Evolutionary conservation across 2,113 vertebrate species (phyloP), one percentile per base, ranked within the genome.

Genomic region (Hydropotes inermis): DNA sequence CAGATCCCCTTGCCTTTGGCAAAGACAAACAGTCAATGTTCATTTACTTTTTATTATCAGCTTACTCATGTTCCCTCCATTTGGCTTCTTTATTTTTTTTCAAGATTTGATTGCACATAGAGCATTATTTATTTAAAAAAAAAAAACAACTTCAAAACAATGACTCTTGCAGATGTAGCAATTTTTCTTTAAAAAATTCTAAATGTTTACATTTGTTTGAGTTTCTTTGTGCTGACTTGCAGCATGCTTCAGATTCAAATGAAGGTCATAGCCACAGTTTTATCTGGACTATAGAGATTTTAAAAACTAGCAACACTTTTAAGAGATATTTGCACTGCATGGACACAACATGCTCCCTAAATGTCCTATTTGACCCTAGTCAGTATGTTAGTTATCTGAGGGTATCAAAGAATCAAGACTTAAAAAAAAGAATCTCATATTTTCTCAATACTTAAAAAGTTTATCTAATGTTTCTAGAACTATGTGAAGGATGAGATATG

Each of bases 231-330:
- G 21, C 25, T 94, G 33, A 92, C 57, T 84, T 79, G 19, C 39
- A 91, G 39, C 64, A 94, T 70, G 9, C 12, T 96, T 94, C 87
- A 79, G 83, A 95, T 85, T 91, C 57, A 95, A 60, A 67, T 39
- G 43, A 96, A 96, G 78, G 88, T 54, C 78, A 85, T 33, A 94
- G 23, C 50, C 83, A 91, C 78, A 79, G 54, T 94, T 88, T 94
- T 89, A 57, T 89, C 67, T 86, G 67, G 58, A 33, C 21, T 88
- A 57, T 61, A 27, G 84, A 86, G 27, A 64, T 89, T 61, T 28
- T 74, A 95, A 70, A 85, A 97, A 81, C 33, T 89, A 82, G 60
- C 7, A 92, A 89, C 28, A 50, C 17, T 85, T 85, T 89, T 45
- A 21, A 47, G 30, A 74, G 67, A 81, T 81, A 85, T n/a, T 76